Conservation (phyloP, 1,140 invertebrate genomes). For the Scaptomyza pallida region DNA sequence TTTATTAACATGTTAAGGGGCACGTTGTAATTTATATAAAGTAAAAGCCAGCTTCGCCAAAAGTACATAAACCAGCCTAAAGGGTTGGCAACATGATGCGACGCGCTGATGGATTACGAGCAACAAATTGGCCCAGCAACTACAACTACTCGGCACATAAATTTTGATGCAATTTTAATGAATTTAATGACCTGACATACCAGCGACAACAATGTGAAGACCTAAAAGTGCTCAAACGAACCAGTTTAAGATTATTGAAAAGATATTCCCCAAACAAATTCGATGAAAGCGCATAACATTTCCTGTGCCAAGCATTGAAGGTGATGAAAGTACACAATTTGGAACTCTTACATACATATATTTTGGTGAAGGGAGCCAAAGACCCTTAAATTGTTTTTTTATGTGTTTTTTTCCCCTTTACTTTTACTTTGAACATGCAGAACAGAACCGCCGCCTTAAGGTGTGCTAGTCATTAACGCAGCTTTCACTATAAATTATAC, state of each 20-base stretch:
- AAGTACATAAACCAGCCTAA: slow-evolving; percentile 37
- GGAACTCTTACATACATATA: not conserved
- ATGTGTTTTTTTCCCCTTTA: not conserved
- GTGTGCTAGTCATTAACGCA: slow-evolving; percentile 24
- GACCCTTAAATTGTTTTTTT: slow-evolving; percentile 23
- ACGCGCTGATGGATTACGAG: slow-evolving; percentile 74
- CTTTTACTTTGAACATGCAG: not conserved
- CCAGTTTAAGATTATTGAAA: slow-evolving; percentile 26
- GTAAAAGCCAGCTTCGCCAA: slow-evolving; percentile 16
- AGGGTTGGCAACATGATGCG: slow-evolving; percentile 59
- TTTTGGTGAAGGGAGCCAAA: not conserved
- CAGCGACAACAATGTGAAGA: slow-evolving; percentile 35
- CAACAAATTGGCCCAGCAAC: slow-evolving; percentile 59
- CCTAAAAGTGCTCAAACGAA: slow-evolving; percentile 4
- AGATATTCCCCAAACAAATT: slow-evolving; percentile 31
- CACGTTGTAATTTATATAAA: slow-evolving; percentile 69
- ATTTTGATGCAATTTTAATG: slow-evolving; percentile 77
- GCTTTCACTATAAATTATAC: slow-evolving; percentile 25
- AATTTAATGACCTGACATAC: slow-evolving; percentile 67
- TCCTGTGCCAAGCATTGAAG: slow-evolving; percentile 23
- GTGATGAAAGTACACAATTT: slow-evolving; percentile 41
- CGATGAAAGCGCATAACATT: slow-evolving; percentile 40
- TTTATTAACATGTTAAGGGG: slow-evolving; percentile 77
- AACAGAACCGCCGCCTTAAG: slow-evolving; percentile 43
- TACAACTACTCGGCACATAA: slow-evolving; percentile 31